Evolutionary conservation across 2,888 invertebrate genomes (phyloP), one percentile per base, ranked within the genome.

Genomic region (Luperina nickerlii): DNA sequence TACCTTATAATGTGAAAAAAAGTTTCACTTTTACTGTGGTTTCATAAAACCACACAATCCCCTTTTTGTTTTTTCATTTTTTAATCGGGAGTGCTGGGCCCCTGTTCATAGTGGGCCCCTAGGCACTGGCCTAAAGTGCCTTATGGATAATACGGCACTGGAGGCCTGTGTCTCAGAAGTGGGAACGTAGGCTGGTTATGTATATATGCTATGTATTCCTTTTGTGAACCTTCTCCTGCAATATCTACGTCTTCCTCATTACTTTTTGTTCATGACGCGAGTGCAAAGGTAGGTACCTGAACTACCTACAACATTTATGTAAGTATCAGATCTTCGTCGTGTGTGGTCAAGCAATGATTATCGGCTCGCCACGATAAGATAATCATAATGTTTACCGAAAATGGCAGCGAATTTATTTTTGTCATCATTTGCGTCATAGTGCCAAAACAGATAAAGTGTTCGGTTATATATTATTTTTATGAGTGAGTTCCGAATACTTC

Each of bases 401-500:
- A 92, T 89, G 93, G 94, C 57, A 51, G 65, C 89, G 83, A 88
- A 87, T 89, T 90, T 90, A 87, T 90, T 91, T 90, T 88, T 89
- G 92, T 89, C 87, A 88, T 84, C 88, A 83, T 90, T 90, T 94
- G 93, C 94, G 95, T 95, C 95, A 94, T 91, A 94, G 92, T 91
- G 82, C 95, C 95, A 91, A 94, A 94, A 91, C 83, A 82, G 91
- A 88, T 86, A 84, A 89, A 85, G 76, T 74, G 82, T 77, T 71
- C 68, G 63, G 60, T 57, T 85, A 76, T 38, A 38, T 6, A 38
- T 81, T 72, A 74, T 80, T 85, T 79, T 87, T 74, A 62, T 68
- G 54, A 42, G 51, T 79, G 69, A n/a, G 62, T 72, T 87, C 73
- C 75, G 72, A 45, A 70, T 74, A 72, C 38, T 71, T 51, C 5